Conservation (phyloP, 2,888 invertebrate genomes). For the Lycaena phlaeas region DNA sequence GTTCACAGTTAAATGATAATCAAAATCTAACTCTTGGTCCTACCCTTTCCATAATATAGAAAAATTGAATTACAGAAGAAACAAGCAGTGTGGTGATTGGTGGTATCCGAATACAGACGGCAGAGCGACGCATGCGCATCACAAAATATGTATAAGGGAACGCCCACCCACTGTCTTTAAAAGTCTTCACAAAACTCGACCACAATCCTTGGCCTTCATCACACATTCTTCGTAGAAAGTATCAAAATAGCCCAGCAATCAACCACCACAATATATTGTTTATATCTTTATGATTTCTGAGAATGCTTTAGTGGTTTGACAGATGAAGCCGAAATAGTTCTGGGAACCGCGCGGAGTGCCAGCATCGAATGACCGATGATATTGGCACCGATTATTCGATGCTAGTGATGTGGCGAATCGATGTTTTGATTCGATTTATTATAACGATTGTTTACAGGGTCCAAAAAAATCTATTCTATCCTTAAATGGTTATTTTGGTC, state of each 20-base stretch:
- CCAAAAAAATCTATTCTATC: too few relatives aligned
- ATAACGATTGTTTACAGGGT: neutral
- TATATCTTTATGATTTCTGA: constrained; percentile 6
- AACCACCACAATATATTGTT: neutral
- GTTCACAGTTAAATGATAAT: too few relatives aligned
- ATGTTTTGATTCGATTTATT: neutral
- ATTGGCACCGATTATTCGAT: constrained; percentile 37
- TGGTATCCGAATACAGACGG: too few relatives aligned
- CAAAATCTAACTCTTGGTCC: too few relatives aligned
- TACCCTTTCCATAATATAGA: too few relatives aligned
- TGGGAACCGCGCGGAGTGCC: constrained; percentile 26
- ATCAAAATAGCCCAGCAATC: neutral
- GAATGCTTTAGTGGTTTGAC: constrained; percentile 5
- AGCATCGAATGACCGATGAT: constrained; percentile 29
- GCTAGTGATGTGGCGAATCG: constrained; percentile 14
- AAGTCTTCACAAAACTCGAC: neutral
- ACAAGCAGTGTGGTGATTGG: too few relatives aligned
- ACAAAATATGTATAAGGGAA: too few relatives aligned
- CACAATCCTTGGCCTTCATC: constrained; percentile 3
- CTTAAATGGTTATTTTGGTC: too few relatives aligned
- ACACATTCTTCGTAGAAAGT: constrained; percentile 4
- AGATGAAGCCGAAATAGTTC: constrained; percentile 20
- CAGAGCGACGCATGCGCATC: too few relatives aligned
- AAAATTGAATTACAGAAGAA: too few relatives aligned
- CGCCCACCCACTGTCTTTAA: neutral